A percentile compares a stretch with the other conserved stretches of the same genome.
phyloP scores from a whole-genome alignment of 2,888 invertebrate species.

The Scaptomyza reducta region DNA sequence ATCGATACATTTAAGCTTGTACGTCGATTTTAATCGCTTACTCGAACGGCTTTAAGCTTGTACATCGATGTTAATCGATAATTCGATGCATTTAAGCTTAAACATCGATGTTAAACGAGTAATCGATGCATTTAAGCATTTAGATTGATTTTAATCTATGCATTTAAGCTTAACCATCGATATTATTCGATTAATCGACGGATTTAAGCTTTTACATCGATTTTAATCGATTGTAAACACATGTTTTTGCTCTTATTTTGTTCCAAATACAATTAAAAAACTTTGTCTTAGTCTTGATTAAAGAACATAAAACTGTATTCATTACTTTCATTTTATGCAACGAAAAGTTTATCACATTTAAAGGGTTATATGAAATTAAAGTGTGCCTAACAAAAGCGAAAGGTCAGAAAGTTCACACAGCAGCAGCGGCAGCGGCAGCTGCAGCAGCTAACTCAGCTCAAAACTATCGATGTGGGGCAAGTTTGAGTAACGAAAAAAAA shows the following conservation, averaged over 20 bases:
- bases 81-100: no score
- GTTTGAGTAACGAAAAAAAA: neutral
- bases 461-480: constrained; percentile 1
- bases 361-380: neutral
- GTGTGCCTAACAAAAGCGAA: neutral
- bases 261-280: neutral
- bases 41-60: no score
- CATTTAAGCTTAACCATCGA: no score
- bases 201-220: neutral
- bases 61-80: neutral
- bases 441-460: neutral
- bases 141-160: neutral
- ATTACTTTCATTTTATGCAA: neutral
- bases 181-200: no score
- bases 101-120: neutral
- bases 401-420: neutral
- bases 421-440: no score
- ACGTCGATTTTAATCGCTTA: neutral
- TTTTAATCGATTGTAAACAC: neutral
- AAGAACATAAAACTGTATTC: neutral
- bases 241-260: no score
- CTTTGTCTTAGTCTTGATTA: neutral
- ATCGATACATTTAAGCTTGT: no score
- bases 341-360: constrained; percentile 1
- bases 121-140: no score